phyloP scores from a whole-genome alignment of 2,888 invertebrate genomes.

The Rhamphomyia laevipes region DNA sequence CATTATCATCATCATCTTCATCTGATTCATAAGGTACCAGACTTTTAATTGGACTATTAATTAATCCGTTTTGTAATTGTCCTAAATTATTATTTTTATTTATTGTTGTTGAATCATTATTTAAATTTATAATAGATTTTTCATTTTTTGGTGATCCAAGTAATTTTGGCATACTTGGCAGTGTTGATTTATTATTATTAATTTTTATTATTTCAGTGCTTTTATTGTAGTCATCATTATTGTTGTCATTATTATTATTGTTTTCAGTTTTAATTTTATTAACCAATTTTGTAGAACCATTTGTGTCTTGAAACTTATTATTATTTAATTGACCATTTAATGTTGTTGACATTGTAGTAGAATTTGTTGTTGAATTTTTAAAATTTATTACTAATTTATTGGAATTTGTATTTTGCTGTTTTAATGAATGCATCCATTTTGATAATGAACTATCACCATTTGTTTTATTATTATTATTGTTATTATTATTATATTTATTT shows the following conservation, averaged over 20 bases:
- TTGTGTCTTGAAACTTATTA: slow-evolving; percentile 25
- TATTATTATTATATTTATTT: background rate
- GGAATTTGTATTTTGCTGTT: slow-evolving; percentile 6
- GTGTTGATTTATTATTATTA: slow-evolving; percentile 18
- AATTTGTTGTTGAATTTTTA: slow-evolving; percentile 33
- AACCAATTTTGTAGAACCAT: slow-evolving; percentile 17
- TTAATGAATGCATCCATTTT: background rate
- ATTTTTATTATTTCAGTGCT: background rate
- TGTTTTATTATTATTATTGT: background rate
- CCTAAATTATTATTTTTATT: slow-evolving; percentile 1
- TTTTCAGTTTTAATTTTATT: background rate
- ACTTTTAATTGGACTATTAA: slow-evolving; percentile 23
- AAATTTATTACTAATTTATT: slow-evolving; percentile 39
- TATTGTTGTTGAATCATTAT: background rate
- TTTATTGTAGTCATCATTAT: background rate
- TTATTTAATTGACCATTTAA: slow-evolving; percentile 1
- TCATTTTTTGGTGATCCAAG: slow-evolving; percentile 10
- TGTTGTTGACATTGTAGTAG: slow-evolving; percentile 9
- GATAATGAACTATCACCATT: background rate
- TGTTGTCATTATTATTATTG: slow-evolving; percentile 12
- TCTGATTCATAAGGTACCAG: slow-evolving; percentile 51
- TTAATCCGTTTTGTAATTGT: slow-evolving; percentile 9
- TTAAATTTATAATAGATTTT: background rate
- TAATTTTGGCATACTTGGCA: slow-evolving; percentile 37
- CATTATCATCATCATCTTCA: slow-evolving; percentile 36